Percentiles rank a stretch among this genome's conserved stretches.
These are phyloP conservation scores for Troides aeacus DNA, from an alignment of 2,888 invertebrate genomes.

Conservation along the genomic window DNA sequence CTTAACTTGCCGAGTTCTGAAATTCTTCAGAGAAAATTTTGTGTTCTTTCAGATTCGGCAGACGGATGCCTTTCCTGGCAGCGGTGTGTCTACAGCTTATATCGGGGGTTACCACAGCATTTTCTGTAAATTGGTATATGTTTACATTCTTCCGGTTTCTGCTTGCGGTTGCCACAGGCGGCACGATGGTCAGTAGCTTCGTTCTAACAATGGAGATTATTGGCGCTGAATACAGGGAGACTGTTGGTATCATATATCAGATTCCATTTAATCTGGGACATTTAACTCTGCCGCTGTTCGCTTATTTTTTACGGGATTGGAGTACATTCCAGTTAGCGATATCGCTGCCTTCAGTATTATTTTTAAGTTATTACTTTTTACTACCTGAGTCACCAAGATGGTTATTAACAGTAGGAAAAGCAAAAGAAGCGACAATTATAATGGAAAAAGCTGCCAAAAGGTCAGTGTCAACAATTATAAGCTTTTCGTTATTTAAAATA, in stretches of 20 bases:
- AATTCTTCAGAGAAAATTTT: neutral
- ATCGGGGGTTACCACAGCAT: conserved; percentile 85
- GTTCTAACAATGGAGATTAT: conserved; percentile 85
- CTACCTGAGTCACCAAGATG: conserved; percentile 91
- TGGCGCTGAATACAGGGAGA: conserved; percentile 80
- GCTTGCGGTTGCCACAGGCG: conserved; percentile 88
- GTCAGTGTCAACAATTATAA: conserved; percentile 39
- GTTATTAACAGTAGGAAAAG: conserved; percentile 85
- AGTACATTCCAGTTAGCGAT: conserved; percentile 83
- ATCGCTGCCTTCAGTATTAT: conserved; percentile 81
- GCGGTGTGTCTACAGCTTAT: conserved; percentile 87
- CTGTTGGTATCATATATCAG: conserved; percentile 85
- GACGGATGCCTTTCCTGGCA: conserved; percentile 85
- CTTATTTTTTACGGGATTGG: conserved; percentile 85
- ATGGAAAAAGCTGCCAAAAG: conserved; percentile 83
- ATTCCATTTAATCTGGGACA: conserved; percentile 87
- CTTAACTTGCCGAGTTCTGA: no score
- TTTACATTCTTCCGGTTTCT: conserved; percentile 86
- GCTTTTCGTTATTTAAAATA: neutral
- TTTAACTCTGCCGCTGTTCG: conserved; percentile 81
- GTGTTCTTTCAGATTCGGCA: conserved; percentile 83
- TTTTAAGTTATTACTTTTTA: conserved; percentile 85
- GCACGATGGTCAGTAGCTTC: conserved; percentile 90
- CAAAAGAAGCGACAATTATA: conserved; percentile 82
- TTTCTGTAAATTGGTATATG: conserved; percentile 83